A percentile compares a stretch with the other conserved stretches of the same genome.
These are phyloP conservation scores for Megalonaias nervosa DNA, from an alignment of 1,140 invertebrate species.

Conservation along the genomic window DNA sequence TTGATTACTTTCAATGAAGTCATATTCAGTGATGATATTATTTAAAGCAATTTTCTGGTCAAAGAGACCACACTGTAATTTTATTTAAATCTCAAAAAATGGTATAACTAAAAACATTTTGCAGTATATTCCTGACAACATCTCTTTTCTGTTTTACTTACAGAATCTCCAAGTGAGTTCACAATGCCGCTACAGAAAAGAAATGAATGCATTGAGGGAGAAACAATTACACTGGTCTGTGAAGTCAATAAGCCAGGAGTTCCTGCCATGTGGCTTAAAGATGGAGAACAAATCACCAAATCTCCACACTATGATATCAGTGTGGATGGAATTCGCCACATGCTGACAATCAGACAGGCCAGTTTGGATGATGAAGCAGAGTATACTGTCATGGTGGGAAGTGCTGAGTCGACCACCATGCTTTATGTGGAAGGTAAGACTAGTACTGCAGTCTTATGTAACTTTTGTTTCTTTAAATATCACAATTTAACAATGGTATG, in stretches of 20 bases:
- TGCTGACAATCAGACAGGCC: conserved; percentile 83
- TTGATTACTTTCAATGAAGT: too few species aligned
- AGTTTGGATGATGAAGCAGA: conserved; percentile 86
- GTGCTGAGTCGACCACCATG: conserved; percentile 87
- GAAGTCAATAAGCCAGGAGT: conserved; percentile 83
- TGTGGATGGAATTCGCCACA: conserved; percentile 62
- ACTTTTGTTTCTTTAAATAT: too few species aligned
- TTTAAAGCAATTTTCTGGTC: too few species aligned
- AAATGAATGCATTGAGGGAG: conserved; percentile 53
- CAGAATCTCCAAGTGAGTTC: conserved; percentile 59
- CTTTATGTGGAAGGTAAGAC: conserved; percentile 86
- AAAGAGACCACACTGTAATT: too few species aligned
- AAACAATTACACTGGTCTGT: conserved; percentile 62
- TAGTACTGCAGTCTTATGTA: not conserved
- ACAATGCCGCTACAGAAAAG: conserved; percentile 55
- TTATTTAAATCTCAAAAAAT: too few species aligned
- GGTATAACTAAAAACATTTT: too few species aligned
- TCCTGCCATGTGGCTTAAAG: conserved; percentile 89
- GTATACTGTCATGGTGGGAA: conserved; percentile 84
- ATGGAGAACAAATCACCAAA: conserved; percentile 72
- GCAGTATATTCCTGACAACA: not conserved
- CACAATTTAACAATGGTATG: too few species aligned
- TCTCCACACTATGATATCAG: conserved; percentile 59
- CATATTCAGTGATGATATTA: too few species aligned
- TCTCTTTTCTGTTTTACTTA: conserved; percentile 14